Percentiles rank a stretch among this genome's conserved stretches.
These are phyloP conservation scores for Synodontis membranacea DNA, from an alignment of 2,113 vertebrate species.

Conservation along the genomic window DNA sequence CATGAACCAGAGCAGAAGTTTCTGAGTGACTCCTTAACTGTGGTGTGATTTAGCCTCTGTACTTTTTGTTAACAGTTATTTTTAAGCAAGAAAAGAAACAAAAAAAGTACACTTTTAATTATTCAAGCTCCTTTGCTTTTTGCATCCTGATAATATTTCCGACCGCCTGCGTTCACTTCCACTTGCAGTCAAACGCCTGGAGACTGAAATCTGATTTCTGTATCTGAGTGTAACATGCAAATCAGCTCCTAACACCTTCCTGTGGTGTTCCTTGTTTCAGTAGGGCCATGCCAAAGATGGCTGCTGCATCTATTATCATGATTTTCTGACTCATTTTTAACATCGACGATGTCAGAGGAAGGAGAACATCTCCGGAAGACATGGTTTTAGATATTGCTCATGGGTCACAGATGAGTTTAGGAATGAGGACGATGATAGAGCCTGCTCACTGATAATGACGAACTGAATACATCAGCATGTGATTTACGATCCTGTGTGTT, in stretches of 20 bases:
- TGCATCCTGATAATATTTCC: neutral
- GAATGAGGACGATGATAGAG: neutral
- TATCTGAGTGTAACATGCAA: neutral
- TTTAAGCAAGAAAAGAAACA: no score
- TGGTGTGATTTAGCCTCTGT: no score
- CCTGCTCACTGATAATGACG: neutral
- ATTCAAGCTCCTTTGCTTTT: neutral
- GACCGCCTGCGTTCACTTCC: neutral
- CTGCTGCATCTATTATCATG: neutral
- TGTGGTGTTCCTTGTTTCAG: neutral
- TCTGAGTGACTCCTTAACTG: neutral
- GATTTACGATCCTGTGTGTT: neutral
- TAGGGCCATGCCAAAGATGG: neutral
- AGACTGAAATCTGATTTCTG: slow-evolving; percentile 2
- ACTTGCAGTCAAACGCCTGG: neutral
- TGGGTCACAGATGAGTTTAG: neutral
- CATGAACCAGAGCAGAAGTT: no score
- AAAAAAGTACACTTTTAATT: neutral
- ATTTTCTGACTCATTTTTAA: slow-evolving; percentile 1
- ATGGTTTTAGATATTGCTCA: no score
- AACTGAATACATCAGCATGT: neutral
- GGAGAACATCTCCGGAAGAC: neutral
- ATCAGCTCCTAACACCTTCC: slow-evolving; percentile 16
- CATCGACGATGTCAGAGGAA: neutral
- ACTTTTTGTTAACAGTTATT: no score